phyloP scores from a whole-genome alignment of 2,888 invertebrate species.

The Nemapogon koenigi region DNA sequence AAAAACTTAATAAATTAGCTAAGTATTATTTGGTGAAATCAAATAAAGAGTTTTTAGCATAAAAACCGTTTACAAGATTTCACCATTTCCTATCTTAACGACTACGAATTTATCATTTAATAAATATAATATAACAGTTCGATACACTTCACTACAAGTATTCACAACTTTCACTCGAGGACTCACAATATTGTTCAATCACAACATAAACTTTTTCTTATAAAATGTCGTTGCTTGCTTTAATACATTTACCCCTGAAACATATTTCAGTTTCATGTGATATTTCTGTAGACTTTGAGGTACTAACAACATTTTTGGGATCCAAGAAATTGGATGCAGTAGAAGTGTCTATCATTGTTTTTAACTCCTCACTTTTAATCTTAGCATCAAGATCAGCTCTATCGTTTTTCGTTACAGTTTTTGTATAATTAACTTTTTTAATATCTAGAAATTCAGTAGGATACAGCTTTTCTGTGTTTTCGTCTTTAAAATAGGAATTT shows the following conservation, averaged over 20 bases:
- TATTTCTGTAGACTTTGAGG: conserved; percentile 81
- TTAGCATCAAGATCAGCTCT: conserved; percentile 16
- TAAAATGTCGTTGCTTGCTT: conserved; percentile 58
- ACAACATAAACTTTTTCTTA: conserved; percentile 22
- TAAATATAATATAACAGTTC: conserved; percentile 6
- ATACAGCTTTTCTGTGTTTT: conserved; percentile 17
- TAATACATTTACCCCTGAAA: conserved; percentile 84
- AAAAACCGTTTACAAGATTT: conserved; percentile 53
- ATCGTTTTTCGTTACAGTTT: neutral
- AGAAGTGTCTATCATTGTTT: conserved; percentile 28
- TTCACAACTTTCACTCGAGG: conserved; percentile 10
- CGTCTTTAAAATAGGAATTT: conserved; percentile 15
- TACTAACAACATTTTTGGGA: conserved; percentile 67
- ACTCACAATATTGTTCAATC: neutral
- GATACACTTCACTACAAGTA: conserved; percentile 1
- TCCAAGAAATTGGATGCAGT: conserved; percentile 52
- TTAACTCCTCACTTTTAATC: conserved; percentile 18
- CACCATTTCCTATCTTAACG: conserved; percentile 24
- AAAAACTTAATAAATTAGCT: conserved; percentile 1
- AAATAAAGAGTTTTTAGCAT: conserved; percentile 39
- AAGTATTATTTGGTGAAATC: conserved; percentile 35
- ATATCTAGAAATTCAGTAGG: conserved; percentile 8
- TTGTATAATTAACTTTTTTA: conserved; percentile 6
- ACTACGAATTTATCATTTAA: neutral
- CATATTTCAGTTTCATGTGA: conserved; percentile 90